These are phyloP conservation scores for Corynorhinus townsendii DNA, from an alignment of 2,113 vertebrate species.

Conservation along the genomic window DNA sequence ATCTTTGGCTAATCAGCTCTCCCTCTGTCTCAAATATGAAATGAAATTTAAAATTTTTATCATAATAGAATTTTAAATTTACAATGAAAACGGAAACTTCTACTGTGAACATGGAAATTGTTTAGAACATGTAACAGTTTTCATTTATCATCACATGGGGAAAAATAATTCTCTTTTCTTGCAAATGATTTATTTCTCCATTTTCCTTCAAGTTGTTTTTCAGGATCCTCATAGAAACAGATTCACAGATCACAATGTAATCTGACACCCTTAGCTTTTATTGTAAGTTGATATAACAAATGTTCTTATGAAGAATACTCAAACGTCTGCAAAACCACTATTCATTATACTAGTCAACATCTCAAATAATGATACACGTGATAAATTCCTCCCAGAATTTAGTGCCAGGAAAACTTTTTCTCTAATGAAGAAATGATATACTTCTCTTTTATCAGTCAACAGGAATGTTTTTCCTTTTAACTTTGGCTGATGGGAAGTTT, in stretches of 20 bases:
- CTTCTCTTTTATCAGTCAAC: background rate
- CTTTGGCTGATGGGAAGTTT: background rate
- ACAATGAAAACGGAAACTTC: background rate
- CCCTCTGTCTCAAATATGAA: background rate
- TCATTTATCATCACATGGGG: background rate
- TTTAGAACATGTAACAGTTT: background rate
- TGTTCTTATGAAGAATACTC: background rate
- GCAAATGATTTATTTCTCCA: constrained; percentile 27
- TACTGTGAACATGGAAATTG: background rate
- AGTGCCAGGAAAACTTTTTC: constrained; percentile 22
- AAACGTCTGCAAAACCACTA: background rate
- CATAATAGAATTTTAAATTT: background rate
- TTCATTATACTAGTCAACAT: constrained; percentile 20
- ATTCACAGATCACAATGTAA: background rate
- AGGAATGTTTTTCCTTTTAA: constrained; percentile 37
- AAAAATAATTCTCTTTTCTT: constrained; percentile 17
- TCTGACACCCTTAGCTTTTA: background rate
- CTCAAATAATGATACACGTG: constrained; percentile 1
- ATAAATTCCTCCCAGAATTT: constrained; percentile 38
- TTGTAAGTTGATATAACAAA: background rate
- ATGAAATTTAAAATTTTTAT: background rate
- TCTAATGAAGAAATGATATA: background rate
- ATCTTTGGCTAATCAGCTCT: background rate
- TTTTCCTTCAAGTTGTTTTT: background rate
- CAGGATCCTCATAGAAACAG: background rate